Evolutionary conservation across 2,113 vertebrate species (phyloP).

Genomic region (Oryzias woworae): DNA sequence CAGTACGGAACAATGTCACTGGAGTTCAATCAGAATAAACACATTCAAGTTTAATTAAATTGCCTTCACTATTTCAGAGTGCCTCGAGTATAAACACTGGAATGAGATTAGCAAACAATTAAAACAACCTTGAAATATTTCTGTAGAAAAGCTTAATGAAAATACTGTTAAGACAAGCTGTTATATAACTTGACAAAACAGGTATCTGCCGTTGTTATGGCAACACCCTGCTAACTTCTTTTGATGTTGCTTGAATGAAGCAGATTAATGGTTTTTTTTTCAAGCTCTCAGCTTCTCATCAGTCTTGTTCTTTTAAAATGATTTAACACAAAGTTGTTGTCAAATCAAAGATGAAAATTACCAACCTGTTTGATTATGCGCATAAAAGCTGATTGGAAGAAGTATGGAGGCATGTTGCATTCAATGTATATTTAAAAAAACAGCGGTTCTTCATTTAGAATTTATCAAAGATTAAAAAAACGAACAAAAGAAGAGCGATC

Average conservation of each 20-base stretch:
- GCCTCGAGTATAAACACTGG: conserved; percentile 54
- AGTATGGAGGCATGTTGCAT: too few relatives aligned
- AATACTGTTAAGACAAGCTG: too few relatives aligned
- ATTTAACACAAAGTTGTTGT: too few relatives aligned
- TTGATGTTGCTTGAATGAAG: conserved; percentile 14
- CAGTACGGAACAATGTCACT: conserved; percentile 40
- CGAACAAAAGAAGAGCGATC: too few relatives aligned
- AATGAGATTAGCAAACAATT: conserved; percentile 34
- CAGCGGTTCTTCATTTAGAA: too few relatives aligned
- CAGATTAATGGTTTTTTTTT: conserved; percentile 11
- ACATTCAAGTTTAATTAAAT: conserved; percentile 57
- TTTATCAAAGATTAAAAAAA: too few relatives aligned
- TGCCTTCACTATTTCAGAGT: conserved; percentile 31
- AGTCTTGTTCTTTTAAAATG: too few relatives aligned
- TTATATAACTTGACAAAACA: too few relatives aligned
- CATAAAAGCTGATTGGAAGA: too few relatives aligned
- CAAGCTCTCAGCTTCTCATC: neutral
- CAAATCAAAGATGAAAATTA: too few relatives aligned
- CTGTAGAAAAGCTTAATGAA: neutral
- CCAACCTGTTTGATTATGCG: too few relatives aligned
- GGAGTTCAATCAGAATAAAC: conserved; percentile 56
- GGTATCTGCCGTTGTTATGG: conserved; percentile 6
- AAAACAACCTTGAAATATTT: conserved; percentile 32
- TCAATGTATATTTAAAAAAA: too few relatives aligned
- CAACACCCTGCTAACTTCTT: conserved; percentile 23